These are phyloP conservation scores for Macrosteles quadrilineatus DNA, from an alignment of 1,140 invertebrate genomes.

Conservation along the genomic window DNA sequence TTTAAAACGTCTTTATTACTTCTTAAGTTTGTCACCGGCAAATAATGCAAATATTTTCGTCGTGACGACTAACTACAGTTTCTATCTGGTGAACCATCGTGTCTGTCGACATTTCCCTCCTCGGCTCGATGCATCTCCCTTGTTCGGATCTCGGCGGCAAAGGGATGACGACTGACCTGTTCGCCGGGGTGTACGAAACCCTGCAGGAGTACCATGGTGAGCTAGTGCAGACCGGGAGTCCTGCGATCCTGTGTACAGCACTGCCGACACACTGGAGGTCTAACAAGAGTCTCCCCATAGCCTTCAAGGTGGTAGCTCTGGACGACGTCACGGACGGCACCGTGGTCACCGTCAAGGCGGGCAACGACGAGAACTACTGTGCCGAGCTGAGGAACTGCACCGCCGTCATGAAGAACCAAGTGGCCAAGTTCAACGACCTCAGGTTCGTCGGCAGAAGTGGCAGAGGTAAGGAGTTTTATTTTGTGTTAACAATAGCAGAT, in stretches of 20 bases:
- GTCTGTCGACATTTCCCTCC: not conserved
- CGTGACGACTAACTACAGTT: not conserved
- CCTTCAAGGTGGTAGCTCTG: slow-evolving; percentile 89
- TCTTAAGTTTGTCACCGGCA: no score
- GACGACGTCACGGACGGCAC: slow-evolving; percentile 93
- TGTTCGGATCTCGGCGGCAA: slow-evolving; percentile 49
- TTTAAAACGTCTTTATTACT: no score
- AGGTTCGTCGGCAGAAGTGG: slow-evolving; percentile 94
- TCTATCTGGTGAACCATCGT: not conserved
- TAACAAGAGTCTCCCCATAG: slow-evolving; percentile 93
- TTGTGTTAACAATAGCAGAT: no score
- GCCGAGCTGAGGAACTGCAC: slow-evolving; percentile 90
- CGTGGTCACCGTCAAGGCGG: slow-evolving; percentile 86
- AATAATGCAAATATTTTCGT: no score
- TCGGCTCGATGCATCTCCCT: slow-evolving; percentile 54
- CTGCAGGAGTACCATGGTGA: slow-evolving; percentile 86
- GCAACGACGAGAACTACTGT: slow-evolving; percentile 96
- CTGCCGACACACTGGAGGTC: slow-evolving; percentile 92
- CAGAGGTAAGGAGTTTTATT: slow-evolving; percentile 62
- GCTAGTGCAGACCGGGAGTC: slow-evolving; percentile 86
- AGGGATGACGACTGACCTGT: slow-evolving; percentile 64
- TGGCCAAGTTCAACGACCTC: slow-evolving; percentile 97
- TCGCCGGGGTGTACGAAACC: slow-evolving; percentile 70
- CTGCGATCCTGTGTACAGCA: slow-evolving; percentile 86
- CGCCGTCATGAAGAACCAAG: slow-evolving; percentile 94